Base-by-base conservation (phyloP, 2,888 invertebrate species). In the Hartigia nigra region DNA sequence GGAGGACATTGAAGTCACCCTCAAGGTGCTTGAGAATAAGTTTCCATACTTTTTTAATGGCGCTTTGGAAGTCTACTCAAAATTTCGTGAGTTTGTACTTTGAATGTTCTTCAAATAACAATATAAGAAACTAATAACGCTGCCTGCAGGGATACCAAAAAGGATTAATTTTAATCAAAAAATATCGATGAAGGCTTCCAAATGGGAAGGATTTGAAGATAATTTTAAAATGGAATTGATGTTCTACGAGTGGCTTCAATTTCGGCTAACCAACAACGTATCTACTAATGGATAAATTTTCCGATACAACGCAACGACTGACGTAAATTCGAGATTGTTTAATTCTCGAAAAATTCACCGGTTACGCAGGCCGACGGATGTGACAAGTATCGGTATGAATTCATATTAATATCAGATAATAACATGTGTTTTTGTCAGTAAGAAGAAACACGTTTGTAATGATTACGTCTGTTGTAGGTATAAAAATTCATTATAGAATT, bases 11-110 rank as follows among this genome's bases (percentile, higher is more conserved):
- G 93, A 94, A 83, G 90, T 92, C 76, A 94, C 94, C 9, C 87
- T 95, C 37, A 90, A 92, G 74, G 91, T 93, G 3, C 86, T 94
- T 37, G 93, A 94, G 87, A 88, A 90, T 34, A 90, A 90, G 85
- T 89, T 94, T 78, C 94, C 94, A 4, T 92, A 92, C 82, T 95
- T 94, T 87, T 95, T 95, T 85, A 92, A 90, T 82, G 94, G 94
- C n/a, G 93, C 93, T 12, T 89, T 89, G 76, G 88, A 92, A 77
- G 84, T 93, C 32, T 94, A 94, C 84, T 88, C 91, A 78, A 91
- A 92, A 82, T 88, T 93, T 83, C 92, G 94, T 94, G 90, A 92
- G 92, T 23, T 55, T 23, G 23, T 9, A 23, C 1, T 14, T 55
- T 23, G 4, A 87, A 84, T 4, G 82, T 86, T 77, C 80, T 91